Evolutionary conservation across 2,888 invertebrate species (phyloP), one percentile per base, ranked within the genome.

Genomic region (Folsomia manolachei): DNA sequence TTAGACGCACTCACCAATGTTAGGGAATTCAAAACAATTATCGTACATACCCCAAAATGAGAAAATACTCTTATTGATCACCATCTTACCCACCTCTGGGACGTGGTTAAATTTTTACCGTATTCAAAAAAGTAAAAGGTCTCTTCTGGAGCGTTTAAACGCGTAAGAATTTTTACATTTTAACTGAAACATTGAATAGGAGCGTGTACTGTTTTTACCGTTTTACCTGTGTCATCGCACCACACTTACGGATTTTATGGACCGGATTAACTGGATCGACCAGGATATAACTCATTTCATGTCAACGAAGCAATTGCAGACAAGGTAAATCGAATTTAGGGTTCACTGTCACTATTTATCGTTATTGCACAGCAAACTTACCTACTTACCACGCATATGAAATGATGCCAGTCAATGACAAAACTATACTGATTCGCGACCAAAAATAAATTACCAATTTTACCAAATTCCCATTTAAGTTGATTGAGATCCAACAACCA

Each of bases 311-410:
- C n/a, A n/a, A n/a, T n/a, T n/a, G n/a, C n/a, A n/a, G 14, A 39
- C 14, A 39, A 39, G 4, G 39, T 39, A 39, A 39, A n/a, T n/a
- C n/a, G n/a, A n/a, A n/a, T n/a, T n/a, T n/a, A n/a, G n/a, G n/a
- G n/a, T n/a, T n/a, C n/a, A n/a, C n/a, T n/a, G n/a, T n/a, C n/a
- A n/a, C n/a, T n/a, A n/a, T n/a, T n/a, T n/a, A n/a, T n/a, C n/a
- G n/a, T n/a, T n/a, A n/a, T n/a, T n/a, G n/a, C n/a, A 9, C 39
- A 39, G 39, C 39, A 39, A 39, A 67, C 67, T 67, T 67, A 67
- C 67, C 67, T 51, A 67, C 67, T 67, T 67, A 67, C 67, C 67
- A 53, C 1, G n/a, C 14, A 18, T 65, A 27, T 65, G 19, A 4
- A 39, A 39, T 39, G 39, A 39, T 39, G 39, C 39, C 39, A 39